Evolutionary conservation across 1,140 invertebrate genomes (phyloP).

Genomic region (Pemphigus obesinymphae): DNA sequence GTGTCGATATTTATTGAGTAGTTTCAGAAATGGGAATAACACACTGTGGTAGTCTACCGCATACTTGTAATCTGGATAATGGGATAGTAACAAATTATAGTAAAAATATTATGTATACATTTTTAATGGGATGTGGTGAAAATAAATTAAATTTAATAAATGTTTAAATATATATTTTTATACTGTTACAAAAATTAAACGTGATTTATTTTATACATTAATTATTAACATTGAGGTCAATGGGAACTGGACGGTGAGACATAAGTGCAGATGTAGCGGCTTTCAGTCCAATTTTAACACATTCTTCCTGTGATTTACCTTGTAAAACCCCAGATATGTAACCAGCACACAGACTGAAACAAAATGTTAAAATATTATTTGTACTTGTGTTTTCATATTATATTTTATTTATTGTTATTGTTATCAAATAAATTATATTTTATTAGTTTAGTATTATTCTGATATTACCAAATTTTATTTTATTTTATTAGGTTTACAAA

Average conservation of each 20-base stretch:
- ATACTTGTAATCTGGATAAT: too few relatives aligned
- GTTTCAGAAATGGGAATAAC: too few relatives aligned
- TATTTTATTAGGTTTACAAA: too few relatives aligned
- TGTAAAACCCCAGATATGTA: slow-evolving; percentile 43
- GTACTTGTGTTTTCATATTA: too few relatives aligned
- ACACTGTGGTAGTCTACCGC: too few relatives aligned
- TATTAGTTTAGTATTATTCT: too few relatives aligned
- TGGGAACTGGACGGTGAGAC: not conserved
- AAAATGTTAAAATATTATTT: too few relatives aligned
- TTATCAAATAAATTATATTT: too few relatives aligned
- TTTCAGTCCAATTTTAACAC: slow-evolving; percentile 35
- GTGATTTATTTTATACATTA: not conserved
- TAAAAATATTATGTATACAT: not conserved
- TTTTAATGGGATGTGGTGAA: not conserved
- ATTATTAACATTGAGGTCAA: not conserved
- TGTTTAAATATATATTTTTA: not conserved
- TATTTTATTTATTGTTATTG: too few relatives aligned
- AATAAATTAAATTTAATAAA: not conserved
- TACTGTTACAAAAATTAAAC: not conserved
- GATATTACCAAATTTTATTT: too few relatives aligned
- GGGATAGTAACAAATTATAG: too few relatives aligned
- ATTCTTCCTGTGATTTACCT: slow-evolving; percentile 42
- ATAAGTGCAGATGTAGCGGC: slow-evolving; percentile 14
- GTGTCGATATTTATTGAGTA: too few relatives aligned
- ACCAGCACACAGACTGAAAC: slow-evolving; percentile 44